Conservation (phyloP, 2,888 invertebrate species). For the Ochropacha duplaris region DNA sequence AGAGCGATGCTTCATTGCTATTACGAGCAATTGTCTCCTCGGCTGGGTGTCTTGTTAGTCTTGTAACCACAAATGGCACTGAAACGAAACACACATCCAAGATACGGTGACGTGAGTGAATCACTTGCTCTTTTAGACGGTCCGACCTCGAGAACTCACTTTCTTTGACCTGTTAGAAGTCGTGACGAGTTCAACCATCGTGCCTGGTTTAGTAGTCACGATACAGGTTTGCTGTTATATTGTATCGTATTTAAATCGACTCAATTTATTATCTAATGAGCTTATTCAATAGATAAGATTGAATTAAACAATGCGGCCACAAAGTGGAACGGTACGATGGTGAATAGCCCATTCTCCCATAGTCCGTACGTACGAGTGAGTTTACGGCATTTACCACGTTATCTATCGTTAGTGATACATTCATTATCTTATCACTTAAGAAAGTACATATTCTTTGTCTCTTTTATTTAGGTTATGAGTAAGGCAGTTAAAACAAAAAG, state of each 20-base stretch:
- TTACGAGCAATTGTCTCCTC: constrained; percentile 32
- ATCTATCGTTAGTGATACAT: constrained; percentile 37
- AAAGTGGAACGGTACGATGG: constrained; percentile 19
- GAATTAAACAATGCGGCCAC: constrained; percentile 16
- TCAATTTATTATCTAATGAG: constrained; percentile 5
- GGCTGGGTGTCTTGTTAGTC: constrained; percentile 17
- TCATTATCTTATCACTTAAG: constrained; percentile 41
- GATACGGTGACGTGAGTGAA: constrained; percentile 45
- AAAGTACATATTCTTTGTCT: constrained; percentile 33
- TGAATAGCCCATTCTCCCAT: constrained; percentile 17
- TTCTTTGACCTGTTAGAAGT: constrained; percentile 70
- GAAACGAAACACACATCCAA: constrained; percentile 29
- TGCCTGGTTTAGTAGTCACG: constrained; percentile 40
- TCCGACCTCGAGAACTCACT: constrained; percentile 52
- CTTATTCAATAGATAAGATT: constrained; percentile 9
- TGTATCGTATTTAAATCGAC: not conserved
- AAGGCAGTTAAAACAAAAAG: constrained; percentile 18
- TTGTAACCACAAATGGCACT: constrained; percentile 28
- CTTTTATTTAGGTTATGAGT: constrained; percentile 23
- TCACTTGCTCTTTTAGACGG: constrained; percentile 44
- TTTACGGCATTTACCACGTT: constrained; percentile 37
- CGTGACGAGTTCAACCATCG: constrained; percentile 52
- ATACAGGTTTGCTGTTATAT: constrained; percentile 18
- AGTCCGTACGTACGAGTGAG: constrained; percentile 25
- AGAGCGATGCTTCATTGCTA: constrained; percentile 14